Percentiles rank a stretch among this genome's conserved stretches.
These are phyloP conservation scores for Isurus oxyrinchus DNA, from an alignment of 2,113 vertebrate genomes.

Conservation along the genomic window DNA sequence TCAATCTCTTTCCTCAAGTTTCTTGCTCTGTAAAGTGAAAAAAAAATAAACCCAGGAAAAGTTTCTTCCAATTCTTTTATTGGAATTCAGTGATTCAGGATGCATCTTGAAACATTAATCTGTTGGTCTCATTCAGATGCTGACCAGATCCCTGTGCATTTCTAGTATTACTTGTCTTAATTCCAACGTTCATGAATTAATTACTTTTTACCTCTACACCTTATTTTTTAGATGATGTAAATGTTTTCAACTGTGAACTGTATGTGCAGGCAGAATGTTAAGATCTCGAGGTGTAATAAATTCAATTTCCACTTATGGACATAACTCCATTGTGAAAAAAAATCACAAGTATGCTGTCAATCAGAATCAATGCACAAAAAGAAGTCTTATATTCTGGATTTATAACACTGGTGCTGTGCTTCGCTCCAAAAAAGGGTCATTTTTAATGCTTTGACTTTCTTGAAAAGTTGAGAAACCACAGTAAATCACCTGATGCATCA, in stretches of 20 bases:
- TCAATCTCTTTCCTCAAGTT: not conserved
- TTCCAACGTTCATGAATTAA: not conserved
- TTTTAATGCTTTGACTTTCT: not conserved
- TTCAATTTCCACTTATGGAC: not conserved
- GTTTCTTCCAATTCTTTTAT: not conserved
- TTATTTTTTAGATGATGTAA: not conserved
- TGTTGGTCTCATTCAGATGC: not conserved
- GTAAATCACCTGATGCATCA: not conserved
- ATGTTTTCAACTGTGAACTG: not conserved
- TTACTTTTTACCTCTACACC: not conserved
- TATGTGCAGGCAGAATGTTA: not conserved
- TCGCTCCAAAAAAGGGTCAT: not conserved
- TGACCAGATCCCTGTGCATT: not conserved
- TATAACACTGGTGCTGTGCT: not conserved
- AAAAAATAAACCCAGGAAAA: not conserved
- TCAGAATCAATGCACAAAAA: not conserved
- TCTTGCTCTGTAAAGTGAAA: not conserved
- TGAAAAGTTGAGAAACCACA: not conserved
- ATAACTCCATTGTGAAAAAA: not conserved
- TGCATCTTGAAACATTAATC: not conserved
- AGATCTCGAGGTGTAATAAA: not conserved
- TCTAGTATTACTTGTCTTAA: not conserved
- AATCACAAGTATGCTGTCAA: not conserved
- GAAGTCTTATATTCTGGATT: not conserved
- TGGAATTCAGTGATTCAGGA: not conserved